Base-by-base conservation (phyloP, 2,113 vertebrate species). In the Phainopepla nitens region DNA sequence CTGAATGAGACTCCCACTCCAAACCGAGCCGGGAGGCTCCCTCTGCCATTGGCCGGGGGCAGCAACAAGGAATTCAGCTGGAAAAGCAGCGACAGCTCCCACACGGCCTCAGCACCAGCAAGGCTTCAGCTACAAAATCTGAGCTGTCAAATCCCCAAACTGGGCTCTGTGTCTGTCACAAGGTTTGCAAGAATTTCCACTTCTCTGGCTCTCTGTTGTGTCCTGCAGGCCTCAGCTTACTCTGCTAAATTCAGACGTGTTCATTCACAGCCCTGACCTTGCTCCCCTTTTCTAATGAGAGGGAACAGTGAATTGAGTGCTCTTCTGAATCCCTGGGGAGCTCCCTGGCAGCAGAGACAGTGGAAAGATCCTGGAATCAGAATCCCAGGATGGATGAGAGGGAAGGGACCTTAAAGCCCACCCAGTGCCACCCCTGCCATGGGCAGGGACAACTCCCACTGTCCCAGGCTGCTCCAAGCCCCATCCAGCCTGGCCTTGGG, bases 11-110 rank as follows among this genome's bases (percentile, higher is more conserved):
- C 25, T 93, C 50, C 83, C 54, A 16, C 23, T 51, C 50, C 10
- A 19, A 23, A 14, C 20, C 21, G 17, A 0, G 10, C 20, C 7
- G 1, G 54, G 29, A 64, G 18, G n/a, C 14, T 53, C 23, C 1
- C 4, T 35, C 22, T 71, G 28, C 25, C 39, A 1, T 25, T 28
- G 77, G 53, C 25, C 35, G 7, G 22, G 15, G 50, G 10, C 14
- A 51, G 42, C 56, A n/a, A 39, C 3, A 1, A 47, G 6, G 36
- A 33, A 80, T 41, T 42, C 77, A 66, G 36, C 54, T 77, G 72
- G 93, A n/a, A 82, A 28, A 87, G 81, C 69, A 61, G 1, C 4
- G 0, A 6, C 51, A 54, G 56, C 31, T 87, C 84, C 73, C 64
- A 60, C n/a, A 1, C 2, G 3, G n/a, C 36, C 62, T 13, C 92